These are phyloP conservation scores for Lethrus apterus DNA, from an alignment of 1,140 invertebrate species.

Conservation along the genomic window DNA sequence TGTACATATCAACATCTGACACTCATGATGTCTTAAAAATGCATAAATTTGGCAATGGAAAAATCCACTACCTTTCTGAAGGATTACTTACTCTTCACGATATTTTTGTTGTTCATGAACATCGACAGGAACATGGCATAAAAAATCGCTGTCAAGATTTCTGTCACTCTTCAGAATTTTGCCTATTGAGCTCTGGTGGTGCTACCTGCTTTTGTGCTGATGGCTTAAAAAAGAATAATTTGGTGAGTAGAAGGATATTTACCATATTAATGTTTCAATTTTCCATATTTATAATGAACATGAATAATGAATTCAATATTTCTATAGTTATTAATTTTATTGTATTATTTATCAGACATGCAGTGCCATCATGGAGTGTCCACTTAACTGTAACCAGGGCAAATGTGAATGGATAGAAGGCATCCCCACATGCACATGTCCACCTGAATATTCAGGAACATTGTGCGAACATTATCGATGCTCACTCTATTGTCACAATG, in stretches of 20 bases:
- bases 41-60: slow-evolving; percentile 61
- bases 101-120: slow-evolving; percentile 59
- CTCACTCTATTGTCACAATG: slow-evolving; percentile 56
- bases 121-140: slow-evolving; percentile 50
- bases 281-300: no score
- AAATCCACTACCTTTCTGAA: slow-evolving; percentile 48
- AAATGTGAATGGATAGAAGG: slow-evolving; percentile 46
- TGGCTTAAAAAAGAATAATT: slow-evolving; percentile 39
- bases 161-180: slow-evolving; percentile 53
- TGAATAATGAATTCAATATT: neutral
- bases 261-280: neutral
- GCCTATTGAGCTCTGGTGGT: slow-evolving; percentile 45
- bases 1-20: slow-evolving; percentile 60
- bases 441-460: slow-evolving; percentile 51
- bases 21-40: slow-evolving; percentile 57
- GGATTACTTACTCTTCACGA: slow-evolving; percentile 53
- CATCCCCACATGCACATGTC: slow-evolving; percentile 51
- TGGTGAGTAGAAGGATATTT: slow-evolving; percentile 36
- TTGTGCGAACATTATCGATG: slow-evolving; percentile 58
- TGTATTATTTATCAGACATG: slow-evolving; percentile 23
- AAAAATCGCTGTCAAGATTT: slow-evolving; percentile 44
- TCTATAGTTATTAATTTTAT: neutral
- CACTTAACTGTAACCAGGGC: slow-evolving; percentile 46
- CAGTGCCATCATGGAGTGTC: slow-evolving; percentile 30
- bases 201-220: slow-evolving; percentile 61